These are phyloP conservation scores for Sebastes vulpes DNA, from an alignment of 2,797 vertebrate genomes.

Conservation along the genomic window DNA sequence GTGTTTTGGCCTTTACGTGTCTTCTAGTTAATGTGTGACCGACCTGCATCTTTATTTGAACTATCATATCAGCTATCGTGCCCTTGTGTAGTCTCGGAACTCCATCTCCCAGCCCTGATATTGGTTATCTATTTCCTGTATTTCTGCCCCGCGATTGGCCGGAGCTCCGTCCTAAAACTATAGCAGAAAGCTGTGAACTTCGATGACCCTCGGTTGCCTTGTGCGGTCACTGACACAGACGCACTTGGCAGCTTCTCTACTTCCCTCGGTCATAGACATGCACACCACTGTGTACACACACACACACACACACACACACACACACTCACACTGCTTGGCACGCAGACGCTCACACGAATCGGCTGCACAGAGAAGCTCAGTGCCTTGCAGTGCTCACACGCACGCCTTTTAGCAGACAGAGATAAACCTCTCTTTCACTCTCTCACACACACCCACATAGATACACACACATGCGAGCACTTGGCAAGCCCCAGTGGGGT, in stretches of 20 bases:
- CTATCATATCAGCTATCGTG: constrained; percentile 26
- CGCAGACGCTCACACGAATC: constrained; percentile 72
- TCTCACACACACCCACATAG: constrained; percentile 52
- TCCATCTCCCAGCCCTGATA: constrained; percentile 35
- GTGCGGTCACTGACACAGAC: constrained; percentile 80
- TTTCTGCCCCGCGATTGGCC: constrained; percentile 53
- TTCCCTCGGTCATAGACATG: constrained; percentile 60
- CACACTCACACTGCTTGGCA: constrained; percentile 46
- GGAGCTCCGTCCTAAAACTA: constrained; percentile 26
- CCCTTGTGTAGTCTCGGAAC: constrained; percentile 18
- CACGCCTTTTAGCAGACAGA: constrained; percentile 77
- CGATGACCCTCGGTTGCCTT: constrained; percentile 80
- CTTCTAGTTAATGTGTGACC: constrained; percentile 24
- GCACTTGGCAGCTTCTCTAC: constrained; percentile 73
- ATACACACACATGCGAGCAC: constrained; percentile 58
- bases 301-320: not conserved
- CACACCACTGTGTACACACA: constrained; percentile 46
- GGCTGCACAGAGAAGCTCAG: constrained; percentile 68
- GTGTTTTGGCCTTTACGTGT: constrained; percentile 1
- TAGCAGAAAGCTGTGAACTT: constrained; percentile 80
- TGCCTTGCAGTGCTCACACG: constrained; percentile 73
- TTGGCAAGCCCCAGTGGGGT: constrained; percentile 62
- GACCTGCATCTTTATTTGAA: constrained; percentile 32
- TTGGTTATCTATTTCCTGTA: constrained; percentile 66
- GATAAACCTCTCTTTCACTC: constrained; percentile 78